phyloP scores from a whole-genome alignment of 2,888 invertebrate genomes.

The Atherix ibis region DNA sequence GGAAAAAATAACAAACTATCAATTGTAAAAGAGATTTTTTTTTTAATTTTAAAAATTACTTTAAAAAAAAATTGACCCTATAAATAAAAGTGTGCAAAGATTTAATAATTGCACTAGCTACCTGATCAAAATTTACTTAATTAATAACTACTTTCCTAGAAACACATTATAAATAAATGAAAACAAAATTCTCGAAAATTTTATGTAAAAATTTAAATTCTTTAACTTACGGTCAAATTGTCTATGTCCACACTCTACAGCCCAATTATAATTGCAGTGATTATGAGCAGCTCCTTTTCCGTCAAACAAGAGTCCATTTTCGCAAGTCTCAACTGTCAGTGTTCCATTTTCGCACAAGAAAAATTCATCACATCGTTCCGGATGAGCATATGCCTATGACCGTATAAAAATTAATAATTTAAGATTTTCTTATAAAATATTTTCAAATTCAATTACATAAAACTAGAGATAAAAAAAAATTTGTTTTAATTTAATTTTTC shows the following conservation, averaged over 20 bases:
- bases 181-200: background rate
- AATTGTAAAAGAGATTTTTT: too few species aligned
- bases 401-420: slow-evolving; percentile 2
- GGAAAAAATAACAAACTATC: background rate
- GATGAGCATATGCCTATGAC: slow-evolving; percentile 61
- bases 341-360: slow-evolving; percentile 86
- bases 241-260: slow-evolving; percentile 67
- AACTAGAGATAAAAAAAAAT: background rate
- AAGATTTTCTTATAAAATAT: too few species aligned
- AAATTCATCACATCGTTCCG: slow-evolving; percentile 75
- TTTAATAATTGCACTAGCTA: too few species aligned
- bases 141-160: too few species aligned
- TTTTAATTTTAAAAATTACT: too few species aligned
- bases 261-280: slow-evolving; percentile 92
- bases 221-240: slow-evolving; percentile 57
- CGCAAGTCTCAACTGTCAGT: slow-evolving; percentile 75
- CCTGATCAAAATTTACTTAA: too few species aligned
- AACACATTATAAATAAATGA: background rate
- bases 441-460: too few species aligned
- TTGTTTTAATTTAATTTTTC: slow-evolving; percentile 18
- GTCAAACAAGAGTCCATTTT: slow-evolving; percentile 80
- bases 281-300: slow-evolving; percentile 79
- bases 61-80: too few species aligned
- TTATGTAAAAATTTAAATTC: slow-evolving; percentile 1
- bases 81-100: too few species aligned